These are phyloP conservation scores for Caenorhabditis sulstoni DNA, from an alignment of 2,888 invertebrate species.

Conservation along the genomic window DNA sequence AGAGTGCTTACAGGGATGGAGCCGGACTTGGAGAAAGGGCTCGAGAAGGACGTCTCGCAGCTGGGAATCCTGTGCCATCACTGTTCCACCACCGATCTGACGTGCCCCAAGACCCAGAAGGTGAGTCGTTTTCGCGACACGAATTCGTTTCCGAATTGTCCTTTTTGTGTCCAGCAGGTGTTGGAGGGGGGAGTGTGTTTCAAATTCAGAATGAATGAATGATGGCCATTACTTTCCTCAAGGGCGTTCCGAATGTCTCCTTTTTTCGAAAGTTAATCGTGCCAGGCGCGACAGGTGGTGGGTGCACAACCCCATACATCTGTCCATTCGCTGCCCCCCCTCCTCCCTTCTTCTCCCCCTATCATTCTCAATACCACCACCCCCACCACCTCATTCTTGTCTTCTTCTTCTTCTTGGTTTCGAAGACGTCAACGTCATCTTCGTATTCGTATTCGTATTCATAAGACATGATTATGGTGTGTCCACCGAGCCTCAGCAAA, in stretches of 20 bases:
- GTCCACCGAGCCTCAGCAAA: neutral
- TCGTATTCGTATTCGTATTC: neutral
- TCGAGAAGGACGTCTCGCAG: constrained; percentile 63
- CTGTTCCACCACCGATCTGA: constrained; percentile 66
- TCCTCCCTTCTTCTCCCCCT: constrained; percentile 2
- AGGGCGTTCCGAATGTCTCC: constrained; percentile 41
- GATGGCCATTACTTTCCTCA: constrained; percentile 38
- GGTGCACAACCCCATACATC: neutral
- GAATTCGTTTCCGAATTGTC: neutral
- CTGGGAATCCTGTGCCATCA: constrained; percentile 68
- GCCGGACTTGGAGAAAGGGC: constrained; percentile 44
- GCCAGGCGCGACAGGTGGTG: constrained; percentile 45
- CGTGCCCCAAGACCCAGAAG: constrained; percentile 68
- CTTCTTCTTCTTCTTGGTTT: too few relatives aligned
- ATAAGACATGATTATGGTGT: neutral
- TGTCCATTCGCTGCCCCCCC: neutral
- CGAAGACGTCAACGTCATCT: too few relatives aligned
- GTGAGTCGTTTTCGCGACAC: constrained; percentile 30
- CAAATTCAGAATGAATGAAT: neutral
- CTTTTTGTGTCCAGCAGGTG: constrained; percentile 7
- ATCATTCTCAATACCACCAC: too few relatives aligned
- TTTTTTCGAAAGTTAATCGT: constrained; percentile 40
- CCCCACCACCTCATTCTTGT: too few relatives aligned
- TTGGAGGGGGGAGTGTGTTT: too few relatives aligned
- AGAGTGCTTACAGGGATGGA: constrained; percentile 43